Base-by-base conservation (phyloP, 1,140 invertebrate genomes). In the Drosophila paulistorum region DNA sequence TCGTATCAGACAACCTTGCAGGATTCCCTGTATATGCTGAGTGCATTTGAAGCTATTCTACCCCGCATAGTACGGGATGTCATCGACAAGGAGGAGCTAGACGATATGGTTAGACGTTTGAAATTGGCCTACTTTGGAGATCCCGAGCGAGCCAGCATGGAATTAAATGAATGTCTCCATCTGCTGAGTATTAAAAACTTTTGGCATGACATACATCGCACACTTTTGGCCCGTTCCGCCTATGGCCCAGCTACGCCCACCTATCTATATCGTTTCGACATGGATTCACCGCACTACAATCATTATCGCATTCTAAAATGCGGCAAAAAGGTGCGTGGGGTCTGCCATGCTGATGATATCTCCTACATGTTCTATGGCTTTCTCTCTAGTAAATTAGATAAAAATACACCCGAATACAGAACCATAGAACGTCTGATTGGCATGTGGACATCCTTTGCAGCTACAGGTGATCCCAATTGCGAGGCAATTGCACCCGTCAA, bases 281-380 rank as follows among this genome's bases (percentile, higher is more conserved):
- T 93, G 65, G 91, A 93, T 39, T 90, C 92, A 6, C 54, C 75
- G 20, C 77, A 78, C 20, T 85, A 63, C 33, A 92, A 92, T 69
- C 74, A 85, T 41, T 77, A 72, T 35, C 75, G 90, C 14, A 92
- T 66, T 71, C 91, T 86, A 3, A 73, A 79, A n/a, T 86, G 82
- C 10, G 82, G 83, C 0, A 68, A 41, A 0, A 67, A 87, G 5
- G 83, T 87, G 54, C 64, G 82, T 2, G 87, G 90, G 3, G 93
- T 93, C 2, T 93, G 92, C 58, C 95, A 96, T 78, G 94, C 93
- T 0, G 95, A 96, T 66, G 95, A 96, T 65, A 41, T 95, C 1
- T 94, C 94, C 63, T 95, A 95, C 80, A 71, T 95, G 55, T 96
- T 95, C 77, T 91, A 93, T 61, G 93, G 91, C 26, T 51, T 81